These are phyloP conservation scores for Odontothrips loti DNA, from an alignment of 2,888 invertebrate species.

Conservation along the genomic window DNA sequence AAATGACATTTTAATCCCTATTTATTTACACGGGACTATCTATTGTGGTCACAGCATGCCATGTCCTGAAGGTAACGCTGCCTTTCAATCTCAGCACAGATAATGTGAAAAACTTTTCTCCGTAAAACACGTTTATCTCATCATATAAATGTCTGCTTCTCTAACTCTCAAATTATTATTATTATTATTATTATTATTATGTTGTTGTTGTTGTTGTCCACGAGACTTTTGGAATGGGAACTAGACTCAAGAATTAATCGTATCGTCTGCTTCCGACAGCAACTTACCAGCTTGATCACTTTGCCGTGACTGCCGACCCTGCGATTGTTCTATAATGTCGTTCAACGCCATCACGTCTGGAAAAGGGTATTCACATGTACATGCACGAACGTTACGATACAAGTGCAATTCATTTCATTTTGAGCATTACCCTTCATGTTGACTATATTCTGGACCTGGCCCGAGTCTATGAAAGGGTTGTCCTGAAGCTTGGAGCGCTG, in stretches of 20 bases:
- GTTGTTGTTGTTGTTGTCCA: no score
- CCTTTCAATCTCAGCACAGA: not conserved
- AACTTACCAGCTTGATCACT: conserved; percentile 46
- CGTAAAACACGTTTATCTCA: not conserved
- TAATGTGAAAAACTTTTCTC: not conserved
- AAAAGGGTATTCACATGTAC: conserved; percentile 42
- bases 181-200: no score
- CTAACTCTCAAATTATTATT: not conserved
- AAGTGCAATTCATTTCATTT: not conserved
- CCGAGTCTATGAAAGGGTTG: conserved; percentile 88
- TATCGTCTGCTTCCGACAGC: not conserved
- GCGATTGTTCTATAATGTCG: conserved; percentile 94
- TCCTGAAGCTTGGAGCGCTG: conserved; percentile 72
- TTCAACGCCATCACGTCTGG: conserved; percentile 95
- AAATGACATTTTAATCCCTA: no score
- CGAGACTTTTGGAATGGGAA: no score
- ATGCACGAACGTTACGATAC: not conserved
- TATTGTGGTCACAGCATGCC: not conserved
- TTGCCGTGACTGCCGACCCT: conserved; percentile 78
- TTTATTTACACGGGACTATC: not conserved
- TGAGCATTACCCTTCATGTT: conserved; percentile 82
- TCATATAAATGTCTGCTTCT: not conserved
- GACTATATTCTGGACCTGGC: conserved; percentile 81
- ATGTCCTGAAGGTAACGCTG: conserved; percentile 2
- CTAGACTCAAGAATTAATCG: no score